These are phyloP conservation scores for Malurus leucopterus DNA, from an alignment of 2,797 vertebrate species.

Conservation along the genomic window DNA sequence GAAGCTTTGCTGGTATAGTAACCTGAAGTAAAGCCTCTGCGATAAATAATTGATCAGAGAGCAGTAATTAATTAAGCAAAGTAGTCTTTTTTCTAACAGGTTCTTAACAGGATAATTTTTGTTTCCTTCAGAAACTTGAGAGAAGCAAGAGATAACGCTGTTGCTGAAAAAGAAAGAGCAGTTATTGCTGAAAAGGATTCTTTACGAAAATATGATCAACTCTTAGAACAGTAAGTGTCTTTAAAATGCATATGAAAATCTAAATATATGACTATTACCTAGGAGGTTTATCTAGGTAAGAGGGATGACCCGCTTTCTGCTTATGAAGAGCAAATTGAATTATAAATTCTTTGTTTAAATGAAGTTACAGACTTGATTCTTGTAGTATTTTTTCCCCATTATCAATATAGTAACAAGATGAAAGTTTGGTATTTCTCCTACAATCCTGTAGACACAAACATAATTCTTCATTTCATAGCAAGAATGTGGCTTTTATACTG, in stretches of 20 bases:
- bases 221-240: slow-evolving; percentile 90
- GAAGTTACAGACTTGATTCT: neutral
- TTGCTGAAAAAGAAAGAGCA: slow-evolving; percentile 90
- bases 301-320: neutral
- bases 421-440: neutral
- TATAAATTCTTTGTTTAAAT: neutral
- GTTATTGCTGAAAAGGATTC: slow-evolving; percentile 82
- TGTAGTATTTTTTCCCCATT: neutral
- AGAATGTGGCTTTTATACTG: neutral
- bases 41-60: neutral
- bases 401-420: neutral
- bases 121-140: slow-evolving; percentile 83
- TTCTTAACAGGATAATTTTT: slow-evolving; percentile 22
- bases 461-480: neutral
- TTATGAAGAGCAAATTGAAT: neutral
- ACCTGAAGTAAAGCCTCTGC: neutral
- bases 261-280: neutral
- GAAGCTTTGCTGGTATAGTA: neutral
- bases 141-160: slow-evolving; percentile 89
- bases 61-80: neutral
- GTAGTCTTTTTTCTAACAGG: neutral
- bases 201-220: slow-evolving; percentile 86
- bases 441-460: neutral
- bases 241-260: neutral
- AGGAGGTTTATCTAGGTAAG: neutral